phyloP scores from a whole-genome alignment of 1,140 invertebrate species.

The Drosophila dunni region DNA sequence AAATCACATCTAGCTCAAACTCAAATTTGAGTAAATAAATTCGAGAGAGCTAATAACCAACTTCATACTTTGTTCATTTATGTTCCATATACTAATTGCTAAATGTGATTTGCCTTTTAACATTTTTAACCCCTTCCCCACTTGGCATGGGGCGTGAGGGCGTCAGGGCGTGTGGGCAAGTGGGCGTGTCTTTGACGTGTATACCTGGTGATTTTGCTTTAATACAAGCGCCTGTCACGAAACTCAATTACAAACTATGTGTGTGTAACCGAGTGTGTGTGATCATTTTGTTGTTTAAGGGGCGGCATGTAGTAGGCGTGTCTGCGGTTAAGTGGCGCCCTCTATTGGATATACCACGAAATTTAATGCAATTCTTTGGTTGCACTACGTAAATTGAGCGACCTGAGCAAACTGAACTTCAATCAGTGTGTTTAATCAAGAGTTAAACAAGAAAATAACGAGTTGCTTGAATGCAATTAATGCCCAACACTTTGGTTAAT shows the following conservation, averaged over 20 bases:
- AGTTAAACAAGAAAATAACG: slow-evolving; percentile 35
- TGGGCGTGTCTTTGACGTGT: neutral
- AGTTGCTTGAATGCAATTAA: slow-evolving; percentile 23
- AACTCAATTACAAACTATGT: slow-evolving; percentile 59
- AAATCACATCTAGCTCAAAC: neutral
- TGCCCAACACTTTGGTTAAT: slow-evolving; percentile 24
- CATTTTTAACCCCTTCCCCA: neutral
- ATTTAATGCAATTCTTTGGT: slow-evolving; percentile 66
- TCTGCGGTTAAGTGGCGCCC: slow-evolving; percentile 27
- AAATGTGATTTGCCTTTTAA: slow-evolving; percentile 56
- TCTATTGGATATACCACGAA: slow-evolving; percentile 61
- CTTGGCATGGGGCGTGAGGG: slow-evolving; percentile 2
- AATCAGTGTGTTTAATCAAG: slow-evolving; percentile 36
- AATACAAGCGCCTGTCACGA: slow-evolving; percentile 44
- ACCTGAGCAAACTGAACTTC: slow-evolving; percentile 16
- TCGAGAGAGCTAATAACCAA: slow-evolving; percentile 3
- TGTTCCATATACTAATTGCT: slow-evolving; percentile 66
- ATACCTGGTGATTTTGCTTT: slow-evolving; percentile 37
- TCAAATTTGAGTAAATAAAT: neutral
- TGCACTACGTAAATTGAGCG: slow-evolving; percentile 27
- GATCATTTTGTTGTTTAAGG: slow-evolving; percentile 31
- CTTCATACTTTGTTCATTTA: slow-evolving; percentile 51
- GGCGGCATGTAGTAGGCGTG: slow-evolving; percentile 5
- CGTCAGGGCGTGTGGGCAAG: neutral
- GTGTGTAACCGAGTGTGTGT: neutral